Conservation (phyloP, 2,797 vertebrate species). For the Macropodus opercularis region DNA sequence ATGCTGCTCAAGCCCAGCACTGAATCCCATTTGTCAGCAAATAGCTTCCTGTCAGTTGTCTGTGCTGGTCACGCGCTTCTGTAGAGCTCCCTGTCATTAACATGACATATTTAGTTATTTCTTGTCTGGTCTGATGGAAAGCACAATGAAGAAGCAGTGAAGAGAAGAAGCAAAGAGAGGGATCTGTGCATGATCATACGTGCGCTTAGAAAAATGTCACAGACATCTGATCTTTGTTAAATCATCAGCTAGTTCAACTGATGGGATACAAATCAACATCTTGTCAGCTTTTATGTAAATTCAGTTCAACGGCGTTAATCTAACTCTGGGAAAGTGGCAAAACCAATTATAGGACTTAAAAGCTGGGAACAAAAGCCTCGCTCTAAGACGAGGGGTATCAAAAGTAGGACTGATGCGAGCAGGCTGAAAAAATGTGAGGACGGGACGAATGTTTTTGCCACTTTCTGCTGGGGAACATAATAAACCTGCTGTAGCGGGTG, state of each 20-base stretch:
- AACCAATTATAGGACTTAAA: no score
- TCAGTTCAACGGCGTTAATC: conserved; percentile 1
- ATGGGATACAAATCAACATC: conserved; percentile 17
- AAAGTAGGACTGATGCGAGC: neutral
- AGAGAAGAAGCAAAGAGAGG: conserved; percentile 36
- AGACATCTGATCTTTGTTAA: conserved; percentile 42
- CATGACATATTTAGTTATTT: conserved; percentile 65
- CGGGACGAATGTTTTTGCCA: conserved; percentile 1
- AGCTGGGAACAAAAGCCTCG: no score
- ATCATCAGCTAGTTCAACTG: conserved; percentile 31
- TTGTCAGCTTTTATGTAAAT: neutral
- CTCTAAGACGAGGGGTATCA: no score
- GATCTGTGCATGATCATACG: conserved; percentile 55
- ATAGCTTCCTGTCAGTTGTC: conserved; percentile 72
- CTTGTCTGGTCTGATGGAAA: conserved; percentile 61
- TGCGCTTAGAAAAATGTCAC: conserved; percentile 20
- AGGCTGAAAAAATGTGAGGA: neutral
- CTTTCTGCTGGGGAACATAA: no score
- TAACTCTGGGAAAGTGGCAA: neutral
- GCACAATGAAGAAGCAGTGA: conserved; percentile 39
- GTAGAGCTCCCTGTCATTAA: conserved; percentile 62
- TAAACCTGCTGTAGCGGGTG: neutral
- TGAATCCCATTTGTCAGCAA: conserved; percentile 81
- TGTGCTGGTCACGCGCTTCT: conserved; percentile 69
- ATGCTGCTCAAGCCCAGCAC: conserved; percentile 73